Percentiles rank a stretch among this genome's conserved stretches.
Evolutionary conservation across 2,113 vertebrate species (phyloP).

Genomic region (Stegastes partitus): DNA sequence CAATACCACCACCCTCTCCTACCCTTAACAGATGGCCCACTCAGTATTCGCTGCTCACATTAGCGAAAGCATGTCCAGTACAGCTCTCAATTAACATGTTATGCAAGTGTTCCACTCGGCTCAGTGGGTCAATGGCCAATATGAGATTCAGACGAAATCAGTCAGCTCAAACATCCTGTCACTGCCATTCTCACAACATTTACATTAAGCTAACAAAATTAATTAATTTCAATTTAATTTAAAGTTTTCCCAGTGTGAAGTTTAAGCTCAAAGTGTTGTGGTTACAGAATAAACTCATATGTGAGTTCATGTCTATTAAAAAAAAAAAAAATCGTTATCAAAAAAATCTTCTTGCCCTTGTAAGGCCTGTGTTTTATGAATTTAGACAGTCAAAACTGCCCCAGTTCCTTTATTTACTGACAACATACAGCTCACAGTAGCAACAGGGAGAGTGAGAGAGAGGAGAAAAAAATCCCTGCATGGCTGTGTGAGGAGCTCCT

Average conservation of each 20-base stretch:
- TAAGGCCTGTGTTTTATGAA: constrained; percentile 54
- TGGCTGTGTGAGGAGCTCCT: constrained; percentile 62
- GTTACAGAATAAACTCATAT: constrained; percentile 1
- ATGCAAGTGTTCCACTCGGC: constrained; percentile 55
- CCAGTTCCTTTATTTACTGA: constrained; percentile 76
- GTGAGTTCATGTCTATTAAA: neutral
- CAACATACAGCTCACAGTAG: constrained; percentile 66
- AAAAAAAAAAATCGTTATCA: constrained; percentile 3
- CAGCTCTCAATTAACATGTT: constrained; percentile 66
- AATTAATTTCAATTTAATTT: neutral
- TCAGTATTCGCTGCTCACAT: constrained; percentile 43
- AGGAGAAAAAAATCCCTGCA: constrained; percentile 15
- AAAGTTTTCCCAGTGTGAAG: constrained; percentile 12
- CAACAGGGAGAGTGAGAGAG: constrained; percentile 52
- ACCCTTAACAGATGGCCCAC: constrained; percentile 60
- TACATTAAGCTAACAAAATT: neutral
- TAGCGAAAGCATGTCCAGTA: constrained; percentile 35
- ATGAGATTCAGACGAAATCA: constrained; percentile 15
- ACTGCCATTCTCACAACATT: neutral
- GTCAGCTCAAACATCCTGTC: constrained; percentile 4
- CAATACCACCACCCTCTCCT: constrained; percentile 44
- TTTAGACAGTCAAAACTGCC: constrained; percentile 47
- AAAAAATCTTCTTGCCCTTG: constrained; percentile 48
- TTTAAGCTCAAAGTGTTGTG: constrained; percentile 11
- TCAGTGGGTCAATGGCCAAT: constrained; percentile 37